Evolutionary conservation across 2,888 invertebrate species (phyloP).

Genomic region (Pammene aurita): DNA sequence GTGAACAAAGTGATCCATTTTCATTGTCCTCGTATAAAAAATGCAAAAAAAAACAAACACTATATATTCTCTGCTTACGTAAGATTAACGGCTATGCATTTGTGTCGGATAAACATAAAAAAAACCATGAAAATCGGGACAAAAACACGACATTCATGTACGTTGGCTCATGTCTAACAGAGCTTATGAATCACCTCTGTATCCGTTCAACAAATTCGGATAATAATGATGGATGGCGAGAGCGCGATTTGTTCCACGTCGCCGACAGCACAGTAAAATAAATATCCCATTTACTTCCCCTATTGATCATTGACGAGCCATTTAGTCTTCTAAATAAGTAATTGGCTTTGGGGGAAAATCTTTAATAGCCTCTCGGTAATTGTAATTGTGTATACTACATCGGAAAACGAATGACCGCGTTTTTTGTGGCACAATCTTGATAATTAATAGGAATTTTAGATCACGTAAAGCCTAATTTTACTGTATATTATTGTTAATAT

Average conservation of each 20-base stretch:
- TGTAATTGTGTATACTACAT: not conserved
- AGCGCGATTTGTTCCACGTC: constrained; percentile 30
- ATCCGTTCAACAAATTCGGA: constrained; percentile 41
- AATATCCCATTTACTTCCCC: constrained; percentile 36
- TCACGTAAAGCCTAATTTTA: no score
- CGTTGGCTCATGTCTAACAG: constrained; percentile 29
- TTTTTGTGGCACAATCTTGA: no score
- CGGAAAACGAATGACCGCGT: no score
- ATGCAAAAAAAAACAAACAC: no score
- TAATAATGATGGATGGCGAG: constrained; percentile 36
- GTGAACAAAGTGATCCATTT: no score
- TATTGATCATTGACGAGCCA: constrained; percentile 40
- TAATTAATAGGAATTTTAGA: no score
- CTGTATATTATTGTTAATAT: no score
- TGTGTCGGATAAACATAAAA: not conserved
- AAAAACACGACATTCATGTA: constrained; percentile 8
- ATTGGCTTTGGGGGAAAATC: constrained; percentile 16
- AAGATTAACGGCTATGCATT: no score
- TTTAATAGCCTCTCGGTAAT: constrained; percentile 9
- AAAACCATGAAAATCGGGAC: not conserved
- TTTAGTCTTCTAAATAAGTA: constrained; percentile 32
- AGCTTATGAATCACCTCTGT: constrained; percentile 41
- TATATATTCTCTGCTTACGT: no score
- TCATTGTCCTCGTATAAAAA: no score
- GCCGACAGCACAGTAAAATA: constrained; percentile 22